Conservation (phyloP, 2,888 invertebrate genomes). For the Cryptocheilus praepositus region DNA sequence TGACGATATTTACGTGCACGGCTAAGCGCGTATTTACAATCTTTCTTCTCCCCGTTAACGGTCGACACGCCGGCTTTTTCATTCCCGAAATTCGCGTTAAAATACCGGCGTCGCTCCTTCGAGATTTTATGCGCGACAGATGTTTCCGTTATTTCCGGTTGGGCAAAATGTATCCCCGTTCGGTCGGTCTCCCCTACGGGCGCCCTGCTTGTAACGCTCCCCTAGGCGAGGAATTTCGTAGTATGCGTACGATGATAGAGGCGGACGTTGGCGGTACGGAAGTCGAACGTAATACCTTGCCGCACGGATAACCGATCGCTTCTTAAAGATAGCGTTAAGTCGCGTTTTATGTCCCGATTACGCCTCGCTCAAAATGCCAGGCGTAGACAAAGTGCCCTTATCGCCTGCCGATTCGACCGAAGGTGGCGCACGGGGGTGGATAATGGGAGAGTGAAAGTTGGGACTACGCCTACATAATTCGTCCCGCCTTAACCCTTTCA, state of each 20-base stretch:
- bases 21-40: too few species aligned
- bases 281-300: constrained; percentile 31
- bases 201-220: too few species aligned
- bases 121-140: too few species aligned
- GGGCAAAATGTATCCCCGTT: not conserved
- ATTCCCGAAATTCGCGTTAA: too few species aligned
- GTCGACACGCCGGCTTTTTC: too few species aligned
- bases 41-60: too few species aligned
- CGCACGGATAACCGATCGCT: constrained; percentile 40
- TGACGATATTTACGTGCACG: too few species aligned
- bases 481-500: too few species aligned
- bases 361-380: constrained; percentile 16
- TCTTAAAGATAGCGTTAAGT: constrained; percentile 49
- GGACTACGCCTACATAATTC: too few species aligned
- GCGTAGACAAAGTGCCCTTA: constrained; percentile 36
- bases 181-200: not conserved
- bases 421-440: not conserved
- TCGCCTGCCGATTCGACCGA: constrained; percentile 15
- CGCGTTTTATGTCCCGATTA: constrained; percentile 46
- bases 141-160: too few species aligned
- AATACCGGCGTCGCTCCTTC: too few species aligned
- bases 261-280: constrained; percentile 22
- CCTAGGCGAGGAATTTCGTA: not conserved
- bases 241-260: constrained; percentile 30
- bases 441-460: not conserved